Percentiles rank a stretch among this genome's conserved stretches.
phyloP scores from a whole-genome alignment of 2,113 vertebrate species.

The Gasterosteus aculeatus region DNA sequence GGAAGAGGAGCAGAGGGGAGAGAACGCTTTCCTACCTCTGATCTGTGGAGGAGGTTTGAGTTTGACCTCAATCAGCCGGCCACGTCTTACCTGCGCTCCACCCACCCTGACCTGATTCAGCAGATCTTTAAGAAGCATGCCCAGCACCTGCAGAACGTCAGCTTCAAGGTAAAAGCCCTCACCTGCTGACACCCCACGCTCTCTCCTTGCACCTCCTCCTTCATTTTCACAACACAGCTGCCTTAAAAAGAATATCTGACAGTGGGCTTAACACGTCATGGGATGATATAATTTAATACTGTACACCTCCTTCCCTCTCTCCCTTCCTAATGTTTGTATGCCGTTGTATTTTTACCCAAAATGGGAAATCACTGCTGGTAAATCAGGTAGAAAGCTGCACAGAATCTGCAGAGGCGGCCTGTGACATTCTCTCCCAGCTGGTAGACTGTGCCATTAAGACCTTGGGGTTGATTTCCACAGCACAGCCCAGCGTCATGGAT shows the following conservation, averaged over 20 bases:
- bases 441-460: slow-evolving; percentile 93
- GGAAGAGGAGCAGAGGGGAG: too few species aligned
- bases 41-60: slow-evolving; percentile 92
- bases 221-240: slow-evolving; percentile 43
- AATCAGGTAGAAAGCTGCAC: slow-evolving; percentile 90
- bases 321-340: slow-evolving; percentile 9
- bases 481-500: slow-evolving; percentile 91
- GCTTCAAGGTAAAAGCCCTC: slow-evolving; percentile 85
- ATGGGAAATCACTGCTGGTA: slow-evolving; percentile 44
- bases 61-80: slow-evolving; percentile 92
- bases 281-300: slow-evolving; percentile 32
- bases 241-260: slow-evolving; percentile 26
- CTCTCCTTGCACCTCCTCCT: slow-evolving; percentile 17
- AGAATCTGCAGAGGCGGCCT: slow-evolving; percentile 91
- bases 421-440: slow-evolving; percentile 91
- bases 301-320: slow-evolving; percentile 30
- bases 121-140: slow-evolving; percentile 92
- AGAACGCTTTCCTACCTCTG: slow-evolving; percentile 74
- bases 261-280: slow-evolving; percentile 20
- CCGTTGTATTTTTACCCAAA: slow-evolving; percentile 9
- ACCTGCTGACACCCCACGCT: slow-evolving; percentile 14
- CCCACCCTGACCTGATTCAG: slow-evolving; percentile 92
- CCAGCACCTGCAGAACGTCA: slow-evolving; percentile 89
- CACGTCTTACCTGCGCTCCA: slow-evolving; percentile 89
- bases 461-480: slow-evolving; percentile 90